Base-by-base conservation (phyloP, 2,113 vertebrate genomes). In the Channa maculata region DNA sequence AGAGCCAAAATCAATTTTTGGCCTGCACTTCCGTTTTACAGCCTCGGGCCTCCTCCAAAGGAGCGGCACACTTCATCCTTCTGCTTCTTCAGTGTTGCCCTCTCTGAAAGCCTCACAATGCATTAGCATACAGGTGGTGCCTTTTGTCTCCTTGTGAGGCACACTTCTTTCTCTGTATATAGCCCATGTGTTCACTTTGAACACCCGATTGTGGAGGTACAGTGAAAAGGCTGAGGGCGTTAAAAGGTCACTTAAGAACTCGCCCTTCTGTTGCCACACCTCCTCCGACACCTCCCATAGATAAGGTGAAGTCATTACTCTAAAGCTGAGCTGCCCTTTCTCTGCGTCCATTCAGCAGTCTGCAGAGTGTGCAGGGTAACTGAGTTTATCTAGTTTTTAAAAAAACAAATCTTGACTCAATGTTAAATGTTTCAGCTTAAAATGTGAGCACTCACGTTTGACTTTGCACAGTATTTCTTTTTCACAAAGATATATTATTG, bases 81-180 rank as follows among this genome's bases (percentile, higher is more conserved):
- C 73, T 78, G 68, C 76, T 73, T 53, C 53, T 62, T 69, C 37
- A 11, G 49, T 15, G 12, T 58, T 45, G 50, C 55, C 41, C 60
- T 14, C 70, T 45, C 79, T 65, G 46, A 83, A 70, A 71, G 80
- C 73, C 15, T 24, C 69, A 64, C 71, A 71, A 37, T 61, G 81
- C 78, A 92, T 94, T 94, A 92, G 81, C 91, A 92, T 93, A 90
- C 89, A 92, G 88, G 88, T 91, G 91, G 86, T 45, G 81, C 66
- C 88, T 82, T 83, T 88, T 91, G 91, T 91, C 68, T 67, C 7
- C 62, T 4, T 61, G 39, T 24, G 63, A 82, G 87, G 78, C 89
- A 87, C 89, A 90, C 89, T 91, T 87, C 71, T 88, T 24, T 80
- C 82, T 71, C 71, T 9, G 54, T 75, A 12, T 75, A 71, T 46